These are phyloP conservation scores for Tortricodes alternella DNA, from an alignment of 2,888 invertebrate species.

Conservation along the genomic window DNA sequence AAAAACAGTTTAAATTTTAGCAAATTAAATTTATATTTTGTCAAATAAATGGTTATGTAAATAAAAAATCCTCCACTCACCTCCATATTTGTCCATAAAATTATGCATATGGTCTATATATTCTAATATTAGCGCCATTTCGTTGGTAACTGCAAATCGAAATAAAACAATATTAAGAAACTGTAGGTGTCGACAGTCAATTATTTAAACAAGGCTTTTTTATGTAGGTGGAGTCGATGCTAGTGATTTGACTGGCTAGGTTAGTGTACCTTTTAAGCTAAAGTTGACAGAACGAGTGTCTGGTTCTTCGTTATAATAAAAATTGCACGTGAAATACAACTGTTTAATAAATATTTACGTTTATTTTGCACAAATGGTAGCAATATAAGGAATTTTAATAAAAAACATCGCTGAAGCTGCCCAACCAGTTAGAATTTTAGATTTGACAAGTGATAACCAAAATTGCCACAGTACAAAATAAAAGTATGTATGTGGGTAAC, in stretches of 20 bases:
- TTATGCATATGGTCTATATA: conserved; percentile 90
- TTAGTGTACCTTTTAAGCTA: conserved; percentile 27
- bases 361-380: conserved; percentile 10
- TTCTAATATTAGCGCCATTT: conserved; percentile 92
- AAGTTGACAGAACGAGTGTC: conserved; percentile 18
- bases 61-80: conserved; percentile 76
- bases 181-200: conserved; percentile 18
- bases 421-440: conserved; percentile 16
- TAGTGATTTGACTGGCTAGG: conserved; percentile 13
- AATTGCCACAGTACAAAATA: conserved; percentile 18
- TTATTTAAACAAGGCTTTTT: conserved; percentile 19
- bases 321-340: not conserved
- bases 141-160: conserved; percentile 75
- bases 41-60: not conserved
- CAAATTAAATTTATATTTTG: no score
- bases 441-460: conserved; percentile 4
- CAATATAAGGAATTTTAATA: conserved; percentile 24
- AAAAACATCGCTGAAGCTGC: conserved; percentile 21
- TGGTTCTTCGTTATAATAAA: not conserved
- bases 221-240: conserved; percentile 25
- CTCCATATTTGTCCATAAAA: conserved; percentile 92
- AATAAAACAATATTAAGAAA: conserved; percentile 36
- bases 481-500: not conserved
- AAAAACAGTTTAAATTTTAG: no score
- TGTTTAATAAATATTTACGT: conserved; percentile 9